Evolutionary conservation across 2,888 invertebrate genomes (phyloP).

Genomic region (Cybosia mesomella): DNA sequence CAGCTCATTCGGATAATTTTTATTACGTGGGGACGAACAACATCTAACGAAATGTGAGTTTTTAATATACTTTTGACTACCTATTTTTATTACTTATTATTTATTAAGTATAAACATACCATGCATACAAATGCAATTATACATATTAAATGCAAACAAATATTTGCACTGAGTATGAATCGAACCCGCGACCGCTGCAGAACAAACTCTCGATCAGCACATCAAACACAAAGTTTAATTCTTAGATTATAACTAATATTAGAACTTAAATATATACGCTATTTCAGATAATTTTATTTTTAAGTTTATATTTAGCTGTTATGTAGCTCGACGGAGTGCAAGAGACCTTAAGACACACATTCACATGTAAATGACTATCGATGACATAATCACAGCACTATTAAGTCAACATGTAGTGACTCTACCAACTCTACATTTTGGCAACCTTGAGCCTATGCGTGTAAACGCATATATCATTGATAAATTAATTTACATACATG

Average conservation of each 20-base stretch:
- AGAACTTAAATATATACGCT: background rate
- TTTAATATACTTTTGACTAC: background rate
- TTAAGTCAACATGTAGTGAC: constrained; percentile 28
- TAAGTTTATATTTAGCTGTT: background rate
- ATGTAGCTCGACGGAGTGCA: constrained; percentile 10
- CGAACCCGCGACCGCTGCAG: background rate
- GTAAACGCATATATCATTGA: constrained; percentile 28
- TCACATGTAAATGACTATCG: constrained; percentile 31
- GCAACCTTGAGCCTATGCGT: constrained; percentile 44
- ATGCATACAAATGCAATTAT: no score
- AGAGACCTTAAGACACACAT: constrained; percentile 23
- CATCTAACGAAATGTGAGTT: no score
- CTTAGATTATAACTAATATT: background rate
- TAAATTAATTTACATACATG: constrained; percentile 41
- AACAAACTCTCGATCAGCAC: background rate
- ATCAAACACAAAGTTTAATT: background rate
- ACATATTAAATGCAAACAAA: background rate
- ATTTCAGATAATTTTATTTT: background rate
- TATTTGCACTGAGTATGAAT: background rate
- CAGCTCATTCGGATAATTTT: background rate
- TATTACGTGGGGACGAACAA: no score
- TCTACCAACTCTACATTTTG: constrained; percentile 33
- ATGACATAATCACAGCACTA: constrained; percentile 59
- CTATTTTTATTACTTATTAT: no score
- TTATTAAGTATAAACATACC: no score